Evolutionary conservation across 2,797 vertebrate genomes (phyloP).

Genomic region (Hydrocynus forskahlii): DNA sequence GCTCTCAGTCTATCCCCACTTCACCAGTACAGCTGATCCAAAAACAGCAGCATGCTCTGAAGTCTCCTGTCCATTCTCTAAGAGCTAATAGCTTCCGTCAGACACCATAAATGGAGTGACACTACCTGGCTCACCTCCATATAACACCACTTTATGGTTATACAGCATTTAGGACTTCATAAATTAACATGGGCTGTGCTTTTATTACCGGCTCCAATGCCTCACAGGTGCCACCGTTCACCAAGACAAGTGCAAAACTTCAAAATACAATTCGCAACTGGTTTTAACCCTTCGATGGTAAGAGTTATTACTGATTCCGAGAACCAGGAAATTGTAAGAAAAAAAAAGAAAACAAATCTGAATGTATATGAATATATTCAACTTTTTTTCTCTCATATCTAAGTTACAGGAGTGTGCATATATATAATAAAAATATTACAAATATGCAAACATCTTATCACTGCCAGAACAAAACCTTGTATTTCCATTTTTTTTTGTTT

Average conservation of each 20-base stretch:
- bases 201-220: slow-evolving; percentile 11
- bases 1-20: background rate
- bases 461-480: too few species aligned
- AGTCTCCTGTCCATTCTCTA: slow-evolving; percentile 22
- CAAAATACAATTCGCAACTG: background rate
- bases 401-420: too few species aligned
- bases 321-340: too few species aligned
- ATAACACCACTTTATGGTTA: slow-evolving; percentile 15
- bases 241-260: background rate
- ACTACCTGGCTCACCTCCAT: slow-evolving; percentile 16
- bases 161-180: slow-evolving; percentile 30
- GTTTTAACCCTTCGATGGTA: background rate
- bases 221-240: slow-evolving; percentile 2
- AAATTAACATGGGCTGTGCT: slow-evolving; percentile 31
- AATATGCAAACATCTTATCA: too few species aligned
- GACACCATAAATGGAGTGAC: slow-evolving; percentile 31
- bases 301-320: too few species aligned
- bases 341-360: too few species aligned
- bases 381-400: too few species aligned
- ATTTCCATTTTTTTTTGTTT: too few species aligned
- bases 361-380: too few species aligned
- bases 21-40: background rate
- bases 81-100: slow-evolving; percentile 1
- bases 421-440: too few species aligned
- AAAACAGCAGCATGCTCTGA: slow-evolving; percentile 8